Percentiles rank a stretch among this genome's conserved stretches.
These are phyloP conservation scores for Hypercompe scribonia DNA, from an alignment of 2,888 invertebrate genomes.

Conservation along the genomic window DNA sequence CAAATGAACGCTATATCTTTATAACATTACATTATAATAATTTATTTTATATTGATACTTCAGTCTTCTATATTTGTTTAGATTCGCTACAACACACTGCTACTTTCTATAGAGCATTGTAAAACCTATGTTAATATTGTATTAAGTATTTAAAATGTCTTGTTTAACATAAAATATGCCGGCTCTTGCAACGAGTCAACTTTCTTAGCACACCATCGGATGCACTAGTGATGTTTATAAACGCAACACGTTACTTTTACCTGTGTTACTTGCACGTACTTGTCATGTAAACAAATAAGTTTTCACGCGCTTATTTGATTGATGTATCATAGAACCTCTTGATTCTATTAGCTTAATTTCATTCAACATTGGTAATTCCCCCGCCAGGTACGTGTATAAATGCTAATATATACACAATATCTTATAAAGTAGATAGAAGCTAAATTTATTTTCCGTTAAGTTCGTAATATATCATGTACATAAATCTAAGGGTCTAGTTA, in stretches of 20 bases:
- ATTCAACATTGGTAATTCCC: neutral
- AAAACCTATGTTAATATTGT: neutral
- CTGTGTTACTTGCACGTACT: neutral
- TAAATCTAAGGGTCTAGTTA: neutral
- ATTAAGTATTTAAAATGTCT: neutral
- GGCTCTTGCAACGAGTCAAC: neutral
- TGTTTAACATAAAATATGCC: neutral
- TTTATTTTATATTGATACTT: neutral
- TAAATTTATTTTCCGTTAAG: no score
- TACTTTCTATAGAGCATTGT: neutral
- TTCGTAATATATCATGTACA: neutral
- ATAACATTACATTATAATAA: neutral
- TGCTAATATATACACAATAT: neutral
- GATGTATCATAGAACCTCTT: neutral
- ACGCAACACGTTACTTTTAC: neutral
- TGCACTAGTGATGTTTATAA: neutral
- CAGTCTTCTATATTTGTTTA: neutral
- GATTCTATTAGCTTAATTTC: neutral
- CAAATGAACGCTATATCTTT: no score
- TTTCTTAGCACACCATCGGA: neutral
- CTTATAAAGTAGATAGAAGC: neutral
- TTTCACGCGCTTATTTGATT: neutral
- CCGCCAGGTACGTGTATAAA: neutral
- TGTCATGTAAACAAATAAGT: neutral
- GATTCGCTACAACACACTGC: neutral